Evolutionary conservation across 2,797 vertebrate genomes (phyloP).

Genomic region (Harpagifer antarcticus): DNA sequence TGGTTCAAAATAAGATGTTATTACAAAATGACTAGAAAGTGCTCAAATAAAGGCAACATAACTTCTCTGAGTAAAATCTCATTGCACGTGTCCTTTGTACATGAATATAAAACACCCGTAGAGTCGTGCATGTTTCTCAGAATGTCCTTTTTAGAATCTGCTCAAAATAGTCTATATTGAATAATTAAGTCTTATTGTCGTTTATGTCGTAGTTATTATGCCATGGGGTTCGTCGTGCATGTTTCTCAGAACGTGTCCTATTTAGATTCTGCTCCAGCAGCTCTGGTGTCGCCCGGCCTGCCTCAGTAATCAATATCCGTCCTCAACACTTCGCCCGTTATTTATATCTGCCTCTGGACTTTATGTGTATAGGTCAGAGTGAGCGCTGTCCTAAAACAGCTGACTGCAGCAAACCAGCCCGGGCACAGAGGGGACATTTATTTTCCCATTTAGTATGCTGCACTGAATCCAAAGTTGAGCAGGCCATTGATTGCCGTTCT

Average conservation of each 20-base stretch:
- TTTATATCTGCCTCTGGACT: slow-evolving; percentile 77
- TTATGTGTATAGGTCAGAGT: slow-evolving; percentile 77
- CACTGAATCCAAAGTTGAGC: slow-evolving; percentile 73
- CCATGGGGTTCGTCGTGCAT: background rate
- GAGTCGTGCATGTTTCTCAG: background rate
- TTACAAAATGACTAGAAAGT: background rate
- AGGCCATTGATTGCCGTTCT: slow-evolving; percentile 71
- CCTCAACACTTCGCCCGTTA: slow-evolving; percentile 68
- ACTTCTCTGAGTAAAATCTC: background rate
- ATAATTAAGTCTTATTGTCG: too few relatives aligned
- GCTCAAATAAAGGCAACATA: background rate
- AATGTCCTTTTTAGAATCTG: slow-evolving; percentile 48
- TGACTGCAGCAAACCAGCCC: slow-evolving; percentile 77
- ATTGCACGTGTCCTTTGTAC: background rate
- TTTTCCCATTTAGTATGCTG: slow-evolving; percentile 80
- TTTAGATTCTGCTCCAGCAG: slow-evolving; percentile 57
- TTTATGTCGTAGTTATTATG: too few relatives aligned
- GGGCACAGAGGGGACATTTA: slow-evolving; percentile 66
- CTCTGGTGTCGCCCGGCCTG: slow-evolving; percentile 67
- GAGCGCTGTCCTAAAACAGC: slow-evolving; percentile 78
- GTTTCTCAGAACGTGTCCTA: slow-evolving; percentile 8
- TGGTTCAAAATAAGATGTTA: background rate
- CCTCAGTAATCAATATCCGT: slow-evolving; percentile 77
- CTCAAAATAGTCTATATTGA: background rate
- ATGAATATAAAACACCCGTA: background rate